These are phyloP conservation scores for Theodoxus fluviatilis DNA, from an alignment of 2,888 invertebrate genomes.

Conservation along the genomic window DNA sequence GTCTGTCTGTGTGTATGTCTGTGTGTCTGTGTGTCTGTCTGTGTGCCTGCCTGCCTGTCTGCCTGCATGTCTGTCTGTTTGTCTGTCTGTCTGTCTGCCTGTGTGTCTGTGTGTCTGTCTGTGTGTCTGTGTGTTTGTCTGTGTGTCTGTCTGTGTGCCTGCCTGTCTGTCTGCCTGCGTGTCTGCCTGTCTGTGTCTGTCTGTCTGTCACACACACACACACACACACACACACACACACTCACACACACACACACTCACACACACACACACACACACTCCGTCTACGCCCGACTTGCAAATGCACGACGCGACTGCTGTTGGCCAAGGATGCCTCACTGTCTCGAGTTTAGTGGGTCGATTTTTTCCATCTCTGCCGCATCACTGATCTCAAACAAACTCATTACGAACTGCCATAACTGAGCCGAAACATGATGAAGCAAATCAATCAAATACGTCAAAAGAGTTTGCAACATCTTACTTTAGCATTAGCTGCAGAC, in stretches of 20 bases:
- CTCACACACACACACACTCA: neutral
- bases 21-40: conserved; percentile 10
- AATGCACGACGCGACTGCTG: neutral
- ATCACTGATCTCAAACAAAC: too few species aligned
- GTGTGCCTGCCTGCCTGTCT: neutral
- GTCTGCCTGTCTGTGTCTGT: neutral
- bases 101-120: neutral
- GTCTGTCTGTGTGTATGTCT: conserved; percentile 19
- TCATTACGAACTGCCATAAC: too few species aligned
- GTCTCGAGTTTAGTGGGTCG: too few species aligned
- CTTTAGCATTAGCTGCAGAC: too few species aligned
- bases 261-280: conserved; percentile 11
- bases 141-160: neutral
- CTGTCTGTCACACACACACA: neutral
- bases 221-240: neutral
- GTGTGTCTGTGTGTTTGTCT: neutral
- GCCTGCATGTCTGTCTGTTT: conserved; percentile 5
- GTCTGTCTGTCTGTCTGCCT: neutral
- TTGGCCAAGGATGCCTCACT: too few species aligned
- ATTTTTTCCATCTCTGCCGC: too few species aligned
- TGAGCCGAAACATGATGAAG: too few species aligned
- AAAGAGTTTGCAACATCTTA: too few species aligned
- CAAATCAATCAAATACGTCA: too few species aligned
- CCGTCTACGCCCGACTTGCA: neutral
- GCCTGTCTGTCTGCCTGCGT: neutral